phyloP scores from a whole-genome alignment of 2,888 invertebrate species.

The Erebia epiphron region DNA sequence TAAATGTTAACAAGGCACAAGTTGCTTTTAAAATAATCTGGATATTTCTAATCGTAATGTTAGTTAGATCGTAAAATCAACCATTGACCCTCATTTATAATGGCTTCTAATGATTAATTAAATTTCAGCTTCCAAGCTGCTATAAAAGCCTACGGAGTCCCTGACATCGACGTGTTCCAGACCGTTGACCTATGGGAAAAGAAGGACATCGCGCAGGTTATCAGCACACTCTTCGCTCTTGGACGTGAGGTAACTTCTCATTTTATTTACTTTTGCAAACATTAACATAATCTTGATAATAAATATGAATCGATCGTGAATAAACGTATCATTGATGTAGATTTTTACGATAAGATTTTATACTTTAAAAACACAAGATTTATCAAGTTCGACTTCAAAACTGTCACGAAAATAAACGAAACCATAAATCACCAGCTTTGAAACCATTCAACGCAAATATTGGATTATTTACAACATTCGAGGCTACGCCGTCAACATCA shows the following conservation, averaged over 20 bases:
- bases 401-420: neutral
- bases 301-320: too few species aligned
- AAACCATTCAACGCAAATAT: neutral
- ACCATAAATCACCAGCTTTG: neutral
- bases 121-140: constrained; percentile 90
- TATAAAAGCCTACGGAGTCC: constrained; percentile 93
- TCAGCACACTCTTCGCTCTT: constrained; percentile 92
- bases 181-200: constrained; percentile 98
- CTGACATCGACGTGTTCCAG: constrained; percentile 96
- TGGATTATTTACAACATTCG: constrained; percentile 9
- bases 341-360: neutral
- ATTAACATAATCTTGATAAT: neutral
- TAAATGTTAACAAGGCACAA: neutral
- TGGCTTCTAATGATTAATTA: neutral
- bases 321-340: neutral
- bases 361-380: neutral
- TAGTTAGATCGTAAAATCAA: neutral
- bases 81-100: neutral
- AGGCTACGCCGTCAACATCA: constrained; percentile 29
- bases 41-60: neutral
- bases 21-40: neutral
- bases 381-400: neutral
- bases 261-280: constrained; percentile 34
- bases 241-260: constrained; percentile 88
- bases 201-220: constrained; percentile 93